Conservation (phyloP, 2,888 invertebrate species). For the Chorisops tibialis region DNA sequence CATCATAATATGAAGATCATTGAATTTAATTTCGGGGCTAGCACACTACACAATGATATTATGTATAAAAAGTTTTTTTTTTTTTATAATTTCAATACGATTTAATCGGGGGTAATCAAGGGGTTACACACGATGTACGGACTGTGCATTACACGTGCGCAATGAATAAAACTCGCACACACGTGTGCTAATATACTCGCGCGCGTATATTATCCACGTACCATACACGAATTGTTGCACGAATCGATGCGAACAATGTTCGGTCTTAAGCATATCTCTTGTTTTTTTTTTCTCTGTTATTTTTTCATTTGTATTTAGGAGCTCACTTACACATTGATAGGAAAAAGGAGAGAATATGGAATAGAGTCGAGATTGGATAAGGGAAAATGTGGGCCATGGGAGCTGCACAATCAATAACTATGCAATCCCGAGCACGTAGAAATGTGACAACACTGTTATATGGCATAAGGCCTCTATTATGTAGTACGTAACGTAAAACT, state of each 20-base stretch:
- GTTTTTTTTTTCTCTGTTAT: no score
- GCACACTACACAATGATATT: no score
- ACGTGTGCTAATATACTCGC: neutral
- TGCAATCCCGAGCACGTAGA: constrained; percentile 27
- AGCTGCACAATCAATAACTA: constrained; percentile 37
- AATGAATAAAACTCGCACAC: constrained; percentile 1
- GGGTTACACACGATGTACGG: constrained; percentile 14
- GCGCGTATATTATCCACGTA: no score
- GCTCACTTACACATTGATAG: no score
- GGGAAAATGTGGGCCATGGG: constrained; percentile 37
- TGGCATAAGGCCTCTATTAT: constrained; percentile 6
- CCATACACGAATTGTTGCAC: no score
- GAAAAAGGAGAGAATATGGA: neutral
- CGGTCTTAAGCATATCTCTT: no score
- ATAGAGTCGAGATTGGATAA: constrained; percentile 5
- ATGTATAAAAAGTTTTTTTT: no score
- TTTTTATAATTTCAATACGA: neutral
- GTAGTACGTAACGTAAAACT: neutral
- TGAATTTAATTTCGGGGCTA: no score
- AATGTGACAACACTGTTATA: constrained; percentile 24
- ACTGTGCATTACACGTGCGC: constrained; percentile 22
- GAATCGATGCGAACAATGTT: no score
- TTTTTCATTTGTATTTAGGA: no score
- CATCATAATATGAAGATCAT: no score
- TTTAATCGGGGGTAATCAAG: constrained; percentile 18